Base-by-base conservation (phyloP, 2,888 invertebrate genomes). In the Sphinx pinastri region DNA sequence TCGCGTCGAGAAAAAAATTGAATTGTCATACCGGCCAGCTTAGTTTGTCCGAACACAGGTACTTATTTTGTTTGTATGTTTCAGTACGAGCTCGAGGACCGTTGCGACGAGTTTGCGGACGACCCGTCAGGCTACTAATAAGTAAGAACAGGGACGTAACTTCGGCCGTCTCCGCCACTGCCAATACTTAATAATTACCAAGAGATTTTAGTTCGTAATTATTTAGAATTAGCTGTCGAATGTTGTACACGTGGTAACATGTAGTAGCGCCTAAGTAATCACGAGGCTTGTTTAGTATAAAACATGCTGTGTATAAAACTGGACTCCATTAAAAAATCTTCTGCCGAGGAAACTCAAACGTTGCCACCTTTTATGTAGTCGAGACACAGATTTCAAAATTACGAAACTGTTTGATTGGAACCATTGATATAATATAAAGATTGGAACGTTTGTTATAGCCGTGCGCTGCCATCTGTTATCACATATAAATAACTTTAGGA, bases 71-170 rank as follows among this genome's bases (percentile, higher is more conserved):
- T 52, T 72, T 70, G 51, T 74, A 16, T 71, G 71, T 94, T 94
- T 49, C 90, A 97, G 96, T 95, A 96, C 77, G 97, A 97, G 83
- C 93, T 98, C 77, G 96, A 97, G 78, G 97, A 97, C 81, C 96
- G 95, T 79, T 98, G 98, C 89, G 97, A 97, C 83, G 96, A 96
- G 83, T 95, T 98, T 79, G 94, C 95, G 49, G 95, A 95, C 74
- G 94, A 90, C 49, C 71, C 79, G 13, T 66, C 54, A 6, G 49
- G 47, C 1, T 49, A 63, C 19, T 63, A 63, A 14, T n/a, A 60
- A 60, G 5, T 45, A 14, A 19, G 25, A 25, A 13, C 31, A 47
- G 47, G 6, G 19, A 47, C 49, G 12, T 7, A 19, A 8, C 16
- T n/a, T 55, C 16, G 63, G 47, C 16, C 11, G 47, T 49, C 47